Conservation (phyloP, 2,113 vertebrate species). For the Antechinus flavipes region DNA sequence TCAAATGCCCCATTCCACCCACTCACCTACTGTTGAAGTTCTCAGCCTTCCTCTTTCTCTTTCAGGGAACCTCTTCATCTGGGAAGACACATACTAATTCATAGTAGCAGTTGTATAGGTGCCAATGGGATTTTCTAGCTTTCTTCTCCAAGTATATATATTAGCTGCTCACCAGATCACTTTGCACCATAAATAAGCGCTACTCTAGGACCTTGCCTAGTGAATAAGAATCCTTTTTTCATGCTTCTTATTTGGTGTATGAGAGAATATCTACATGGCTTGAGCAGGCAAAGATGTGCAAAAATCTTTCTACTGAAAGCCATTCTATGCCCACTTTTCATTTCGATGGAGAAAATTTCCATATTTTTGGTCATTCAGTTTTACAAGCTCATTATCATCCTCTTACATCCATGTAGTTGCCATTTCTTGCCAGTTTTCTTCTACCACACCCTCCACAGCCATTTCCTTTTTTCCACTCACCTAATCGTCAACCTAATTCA, state of each 20-base stretch:
- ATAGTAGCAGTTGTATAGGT: not conserved
- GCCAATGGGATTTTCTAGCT: not conserved
- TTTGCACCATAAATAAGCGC: not conserved
- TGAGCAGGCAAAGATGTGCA: not conserved
- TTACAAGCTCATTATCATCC: not conserved
- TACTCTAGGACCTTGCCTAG: not conserved
- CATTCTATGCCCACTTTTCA: not conserved
- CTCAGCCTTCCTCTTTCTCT: not conserved
- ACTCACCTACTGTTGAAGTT: not conserved
- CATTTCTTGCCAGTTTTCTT: not conserved
- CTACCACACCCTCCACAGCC: not conserved
- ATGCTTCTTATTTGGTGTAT: not conserved
- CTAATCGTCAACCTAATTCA: not conserved
- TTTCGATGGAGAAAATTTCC: not conserved
- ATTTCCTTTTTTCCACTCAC: not conserved
- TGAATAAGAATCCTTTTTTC: not conserved
- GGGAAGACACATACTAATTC: not conserved
- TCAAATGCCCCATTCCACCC: not conserved
- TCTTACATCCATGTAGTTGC: not conserved
- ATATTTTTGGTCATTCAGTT: not conserved
- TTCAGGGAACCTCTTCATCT: not conserved
- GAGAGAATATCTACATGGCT: not conserved
- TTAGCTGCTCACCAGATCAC: not conserved
- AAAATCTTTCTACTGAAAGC: not conserved
- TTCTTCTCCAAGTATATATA: not conserved